Base-by-base conservation (phyloP, 2,888 invertebrate species). In the Pharmacophagus antenor region DNA sequence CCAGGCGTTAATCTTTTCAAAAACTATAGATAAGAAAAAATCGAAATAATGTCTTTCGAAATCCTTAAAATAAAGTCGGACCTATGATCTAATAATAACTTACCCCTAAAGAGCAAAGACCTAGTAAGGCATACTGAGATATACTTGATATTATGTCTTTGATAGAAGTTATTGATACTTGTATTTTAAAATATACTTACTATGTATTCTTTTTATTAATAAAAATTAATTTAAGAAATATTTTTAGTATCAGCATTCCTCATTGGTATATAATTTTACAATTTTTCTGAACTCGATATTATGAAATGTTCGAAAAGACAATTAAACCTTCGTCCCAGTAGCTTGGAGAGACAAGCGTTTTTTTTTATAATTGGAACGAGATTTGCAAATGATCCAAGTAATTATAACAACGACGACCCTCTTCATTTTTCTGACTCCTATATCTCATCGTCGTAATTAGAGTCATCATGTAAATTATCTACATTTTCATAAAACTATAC, bases 321-420 rank as follows among this genome's bases (percentile, higher is more conserved):
- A 60, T 60, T 60, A 60, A 60, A 60, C 47, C 70, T 73, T 72
- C 67, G 69, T 74, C 77, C 74, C 70, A 76, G 77, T 75, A 74
- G 70, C 74, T 79, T 81, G 77, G 80, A 82, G 80, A 80, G 81
- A 84, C 81, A 83, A 81, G 76, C 79, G 79, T 85, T 84, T 84
- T 79, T 84, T 83, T 81, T 60, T 50, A 82, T 87, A 88, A 88
- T 88, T 86, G 82, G 77, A 76, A 77, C 71, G 80, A 84, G 82
- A 85, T 84, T 88, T 79, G 76, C 82, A 87, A 88, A 88, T 87
- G 87, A 88, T 88, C 88, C 85, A 76, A 82, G 82, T 87, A 88
- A 88, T 88, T 88, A 88, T 83, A 77, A 80, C 83, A 82, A 86
- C 82, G 88, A 88, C 88, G 81, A 88, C 89, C 89, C 88, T 88